Conservation (phyloP, 2,888 invertebrate species). For the Liodrosophila aerea region DNA sequence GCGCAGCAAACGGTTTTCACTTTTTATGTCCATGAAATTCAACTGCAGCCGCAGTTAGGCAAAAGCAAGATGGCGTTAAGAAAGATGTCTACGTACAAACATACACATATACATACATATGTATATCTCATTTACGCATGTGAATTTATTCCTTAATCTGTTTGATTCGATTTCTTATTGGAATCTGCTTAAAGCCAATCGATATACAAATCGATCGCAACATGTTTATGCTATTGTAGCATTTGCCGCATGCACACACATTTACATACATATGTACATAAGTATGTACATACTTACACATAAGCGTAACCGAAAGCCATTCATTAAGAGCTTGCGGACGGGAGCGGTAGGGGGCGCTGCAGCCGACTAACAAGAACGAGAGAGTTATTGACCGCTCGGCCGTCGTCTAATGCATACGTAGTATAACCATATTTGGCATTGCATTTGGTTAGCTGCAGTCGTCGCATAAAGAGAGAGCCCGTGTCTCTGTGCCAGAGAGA, state of each 20-base stretch:
- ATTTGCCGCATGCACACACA: too few species aligned
- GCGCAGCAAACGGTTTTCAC: slow-evolving; percentile 46
- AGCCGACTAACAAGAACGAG: background rate
- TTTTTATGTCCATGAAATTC: slow-evolving; percentile 38
- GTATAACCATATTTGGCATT: slow-evolving; percentile 73
- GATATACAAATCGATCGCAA: too few species aligned
- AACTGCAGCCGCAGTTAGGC: slow-evolving; percentile 12
- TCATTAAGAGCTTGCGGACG: background rate
- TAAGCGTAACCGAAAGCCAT: background rate
- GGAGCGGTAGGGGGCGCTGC: background rate
- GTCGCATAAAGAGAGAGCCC: slow-evolving; percentile 21
- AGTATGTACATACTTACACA: slow-evolving; percentile 5
- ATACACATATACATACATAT: background rate
- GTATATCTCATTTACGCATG: slow-evolving; percentile 5
- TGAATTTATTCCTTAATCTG: too few species aligned
- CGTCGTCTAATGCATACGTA: slow-evolving; percentile 44
- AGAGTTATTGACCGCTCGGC: slow-evolving; percentile 32
- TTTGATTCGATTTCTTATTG: too few species aligned
- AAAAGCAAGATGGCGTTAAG: slow-evolving; percentile 2
- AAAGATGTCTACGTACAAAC: slow-evolving; percentile 3
- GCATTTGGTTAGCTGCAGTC: slow-evolving; percentile 64
- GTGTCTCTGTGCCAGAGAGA: slow-evolving; percentile 8
- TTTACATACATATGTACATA: slow-evolving; percentile 2
- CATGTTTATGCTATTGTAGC: too few species aligned
- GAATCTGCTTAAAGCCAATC: too few species aligned